These are phyloP conservation scores for Onychomys leucogaster DNA, from an alignment of 2,797 vertebrate genomes.

Conservation along the genomic window DNA sequence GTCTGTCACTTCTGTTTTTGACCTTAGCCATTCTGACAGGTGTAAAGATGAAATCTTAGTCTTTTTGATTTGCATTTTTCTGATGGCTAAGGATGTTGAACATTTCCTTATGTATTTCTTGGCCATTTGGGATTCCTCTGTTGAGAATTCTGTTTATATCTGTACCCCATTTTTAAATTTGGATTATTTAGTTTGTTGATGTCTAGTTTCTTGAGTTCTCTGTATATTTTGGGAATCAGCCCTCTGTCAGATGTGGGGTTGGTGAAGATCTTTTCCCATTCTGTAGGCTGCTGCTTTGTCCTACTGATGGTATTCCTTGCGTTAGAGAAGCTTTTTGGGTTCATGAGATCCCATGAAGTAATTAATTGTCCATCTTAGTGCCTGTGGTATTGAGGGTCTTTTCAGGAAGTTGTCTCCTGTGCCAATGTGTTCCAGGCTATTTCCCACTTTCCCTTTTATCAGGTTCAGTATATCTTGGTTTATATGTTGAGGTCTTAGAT, in stretches of 20 bases:
- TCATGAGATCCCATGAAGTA: not conserved
- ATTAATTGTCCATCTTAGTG: not conserved
- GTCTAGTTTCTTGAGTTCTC: not conserved
- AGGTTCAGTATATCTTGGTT: not conserved
- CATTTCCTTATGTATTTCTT: not conserved
- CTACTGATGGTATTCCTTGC: not conserved
- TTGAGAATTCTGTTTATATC: not conserved
- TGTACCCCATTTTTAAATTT: not conserved
- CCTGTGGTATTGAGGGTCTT: not conserved
- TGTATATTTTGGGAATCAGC: not conserved
- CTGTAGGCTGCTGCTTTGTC: not conserved
- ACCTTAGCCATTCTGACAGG: not conserved
- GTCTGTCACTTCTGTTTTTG: not conserved
- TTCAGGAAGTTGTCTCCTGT: not conserved
- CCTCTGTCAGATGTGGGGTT: not conserved
- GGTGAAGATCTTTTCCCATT: not conserved
- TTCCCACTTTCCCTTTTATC: not conserved
- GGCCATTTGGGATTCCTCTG: not conserved
- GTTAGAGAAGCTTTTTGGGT: not conserved
- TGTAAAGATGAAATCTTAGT: not conserved
- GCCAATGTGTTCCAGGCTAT: not conserved
- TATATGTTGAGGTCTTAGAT: not conserved
- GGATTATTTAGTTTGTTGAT: not conserved
- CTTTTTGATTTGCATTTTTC: not conserved
- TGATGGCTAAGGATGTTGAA: not conserved